Conservation (phyloP, 35 echinoderm and acorn worm genomes). For the Acanthaster planci region DNA sequence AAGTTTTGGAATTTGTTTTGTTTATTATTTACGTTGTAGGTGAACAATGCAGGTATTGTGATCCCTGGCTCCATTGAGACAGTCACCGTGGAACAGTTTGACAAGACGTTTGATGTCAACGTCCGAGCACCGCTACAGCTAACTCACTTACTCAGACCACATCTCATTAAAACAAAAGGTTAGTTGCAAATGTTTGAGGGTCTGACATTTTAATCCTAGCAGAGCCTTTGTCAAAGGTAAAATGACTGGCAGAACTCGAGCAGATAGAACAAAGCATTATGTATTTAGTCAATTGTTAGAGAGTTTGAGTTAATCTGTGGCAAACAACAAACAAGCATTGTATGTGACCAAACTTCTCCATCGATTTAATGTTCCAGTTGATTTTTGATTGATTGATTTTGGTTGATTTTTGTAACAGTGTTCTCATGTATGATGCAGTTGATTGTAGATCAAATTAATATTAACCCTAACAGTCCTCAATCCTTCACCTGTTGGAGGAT, state of each 20-base stretch:
- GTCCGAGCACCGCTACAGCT: constrained; percentile 65
- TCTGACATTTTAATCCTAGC: too few relatives aligned
- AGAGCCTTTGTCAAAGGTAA: too few relatives aligned
- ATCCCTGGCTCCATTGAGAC: constrained; percentile 46
- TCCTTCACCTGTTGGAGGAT: too few relatives aligned
- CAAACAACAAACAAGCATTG: too few relatives aligned
- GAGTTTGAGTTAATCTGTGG: not conserved
- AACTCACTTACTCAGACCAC: constrained; percentile 36
- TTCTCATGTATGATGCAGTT: not conserved
- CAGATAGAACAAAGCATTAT: too few relatives aligned
- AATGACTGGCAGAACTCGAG: too few relatives aligned
- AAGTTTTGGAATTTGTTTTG: too few relatives aligned
- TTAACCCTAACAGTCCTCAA: too few relatives aligned
- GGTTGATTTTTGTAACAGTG: not conserved
- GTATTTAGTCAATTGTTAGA: too few relatives aligned
- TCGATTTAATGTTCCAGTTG: too few relatives aligned
- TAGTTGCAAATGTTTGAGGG: not conserved
- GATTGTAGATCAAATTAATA: too few relatives aligned
- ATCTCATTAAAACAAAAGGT: constrained; percentile 84
- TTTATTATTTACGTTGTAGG: constrained; percentile 26
- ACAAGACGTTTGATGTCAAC: constrained; percentile 62
- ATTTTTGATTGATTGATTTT: not conserved
- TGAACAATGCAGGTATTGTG: constrained; percentile 74
- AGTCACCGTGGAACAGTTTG: constrained; percentile 48
- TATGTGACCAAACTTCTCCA: too few relatives aligned